A percentile compares a stretch with the other conserved stretches of the same genome.
Conservation (phyloP, 2,113 vertebrate genomes). For the Rhinichthys klamathensis region DNA sequence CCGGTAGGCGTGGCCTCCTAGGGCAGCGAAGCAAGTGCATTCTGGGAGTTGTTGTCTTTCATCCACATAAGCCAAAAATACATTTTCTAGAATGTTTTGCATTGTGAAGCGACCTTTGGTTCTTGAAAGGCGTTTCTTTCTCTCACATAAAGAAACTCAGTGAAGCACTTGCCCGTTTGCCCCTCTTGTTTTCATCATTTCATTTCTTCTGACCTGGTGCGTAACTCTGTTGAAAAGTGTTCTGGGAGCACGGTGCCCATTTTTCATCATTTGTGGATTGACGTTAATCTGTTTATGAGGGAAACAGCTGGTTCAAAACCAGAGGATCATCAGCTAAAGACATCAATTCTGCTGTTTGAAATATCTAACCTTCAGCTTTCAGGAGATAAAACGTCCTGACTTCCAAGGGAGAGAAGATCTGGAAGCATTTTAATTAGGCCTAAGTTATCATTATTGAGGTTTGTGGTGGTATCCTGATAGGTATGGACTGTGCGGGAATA, state of each 20-base stretch:
- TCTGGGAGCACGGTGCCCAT: not conserved
- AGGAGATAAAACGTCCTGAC: not conserved
- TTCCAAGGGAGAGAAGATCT: not conserved
- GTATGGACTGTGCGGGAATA: not conserved
- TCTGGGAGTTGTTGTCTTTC: too few relatives aligned
- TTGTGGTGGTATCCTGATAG: not conserved
- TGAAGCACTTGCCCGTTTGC: not conserved
- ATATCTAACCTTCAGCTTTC: conserved; percentile 2
- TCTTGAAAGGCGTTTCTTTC: too few relatives aligned
- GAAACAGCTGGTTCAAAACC: conserved; percentile 47
- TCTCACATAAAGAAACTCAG: not conserved
- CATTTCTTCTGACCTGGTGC: not conserved
- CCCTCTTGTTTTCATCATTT: not conserved
- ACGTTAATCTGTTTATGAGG: conserved; percentile 40
- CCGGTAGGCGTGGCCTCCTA: too few relatives aligned
- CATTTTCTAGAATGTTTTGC: too few relatives aligned
- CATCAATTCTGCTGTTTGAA: conserved; percentile 39
- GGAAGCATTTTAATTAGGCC: not conserved
- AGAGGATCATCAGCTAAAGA: conserved; percentile 45
- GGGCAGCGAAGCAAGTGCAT: too few relatives aligned
- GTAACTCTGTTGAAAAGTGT: not conserved
- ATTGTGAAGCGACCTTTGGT: too few relatives aligned
- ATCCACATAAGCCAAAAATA: too few relatives aligned
- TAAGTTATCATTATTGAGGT: not conserved
- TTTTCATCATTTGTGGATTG: conserved; percentile 29